Conservation (phyloP, 2,113 vertebrate genomes). For the Sus scrofa region T2T-Sscrofa CM000814.6:141537001-141537500, state of each 20-base stretch:
- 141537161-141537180: neutral
- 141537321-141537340: too few relatives aligned
- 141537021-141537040: neutral
- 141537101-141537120: neutral
- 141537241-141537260: neutral
- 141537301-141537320: too few relatives aligned
- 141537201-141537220: neutral
- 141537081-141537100: neutral
- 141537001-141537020: slow-evolving; percentile 48
- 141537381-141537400: too few relatives aligned
- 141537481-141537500: too few relatives aligned
- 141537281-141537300: too few relatives aligned
- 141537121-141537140: neutral
- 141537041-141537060: slow-evolving; percentile 15
- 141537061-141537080: slow-evolving; percentile 34
- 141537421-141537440: too few relatives aligned
- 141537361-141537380: too few relatives aligned
- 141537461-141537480: too few relatives aligned
- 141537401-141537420: too few relatives aligned
- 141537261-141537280: too few relatives aligned
- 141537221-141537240: neutral
- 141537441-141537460: too few relatives aligned
- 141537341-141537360: too few relatives aligned
- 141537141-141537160: neutral
- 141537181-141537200: neutral